These are phyloP conservation scores for Idaea biselata DNA, from an alignment of 2,888 invertebrate genomes.

Conservation along the genomic window DNA sequence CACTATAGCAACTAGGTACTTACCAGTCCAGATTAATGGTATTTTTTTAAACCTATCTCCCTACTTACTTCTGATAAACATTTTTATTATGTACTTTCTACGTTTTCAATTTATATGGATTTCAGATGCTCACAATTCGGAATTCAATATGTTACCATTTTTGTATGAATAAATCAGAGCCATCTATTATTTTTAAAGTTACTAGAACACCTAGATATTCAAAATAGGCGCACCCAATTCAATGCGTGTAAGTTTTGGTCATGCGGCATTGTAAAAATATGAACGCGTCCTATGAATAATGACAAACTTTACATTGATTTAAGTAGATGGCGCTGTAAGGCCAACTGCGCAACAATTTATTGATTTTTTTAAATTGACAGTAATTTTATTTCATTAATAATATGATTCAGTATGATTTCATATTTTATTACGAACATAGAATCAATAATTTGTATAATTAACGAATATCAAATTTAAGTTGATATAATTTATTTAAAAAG, in stretches of 20 bases:
- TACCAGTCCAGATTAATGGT: too few relatives aligned
- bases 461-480: not conserved
- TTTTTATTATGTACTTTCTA: too few relatives aligned
- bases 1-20: too few relatives aligned
- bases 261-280: conserved; percentile 41
- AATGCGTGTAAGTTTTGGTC: conserved; percentile 5
- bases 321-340: conserved; percentile 60
- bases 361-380: not conserved
- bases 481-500: conserved; percentile 4
- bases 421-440: not conserved
- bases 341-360: conserved; percentile 32
- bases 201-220: conserved; percentile 7
- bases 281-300: conserved; percentile 64
- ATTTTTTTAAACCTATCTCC: too few relatives aligned
- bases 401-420: not conserved
- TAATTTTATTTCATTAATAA: not conserved
- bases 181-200: conserved; percentile 16
- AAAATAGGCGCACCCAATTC: conserved; percentile 14
- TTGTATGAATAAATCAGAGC: conserved; percentile 8
- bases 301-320: conserved; percentile 22
- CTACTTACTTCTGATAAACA: too few relatives aligned
- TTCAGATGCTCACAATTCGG: not conserved
- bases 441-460: not conserved
- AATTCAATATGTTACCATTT: not conserved
- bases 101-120: too few relatives aligned